Evolutionary conservation across 2,113 vertebrate species (phyloP).

Genomic region (Chlorodrepanis virens): DNA sequence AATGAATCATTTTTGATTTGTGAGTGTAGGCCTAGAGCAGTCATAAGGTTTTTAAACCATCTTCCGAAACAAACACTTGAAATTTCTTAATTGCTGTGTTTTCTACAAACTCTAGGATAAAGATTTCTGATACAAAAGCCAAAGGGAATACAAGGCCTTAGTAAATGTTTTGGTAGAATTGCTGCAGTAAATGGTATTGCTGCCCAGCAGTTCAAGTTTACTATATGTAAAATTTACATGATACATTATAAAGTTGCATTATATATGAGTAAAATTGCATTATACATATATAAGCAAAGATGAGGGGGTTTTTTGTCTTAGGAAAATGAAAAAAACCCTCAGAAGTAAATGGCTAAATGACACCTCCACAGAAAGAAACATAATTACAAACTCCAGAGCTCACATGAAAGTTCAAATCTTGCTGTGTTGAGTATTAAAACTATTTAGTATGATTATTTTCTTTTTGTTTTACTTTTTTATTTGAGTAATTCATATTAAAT

Average conservation of each 20-base stretch:
- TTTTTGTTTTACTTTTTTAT: background rate
- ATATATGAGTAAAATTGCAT: background rate
- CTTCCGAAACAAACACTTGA: background rate
- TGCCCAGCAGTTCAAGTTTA: background rate
- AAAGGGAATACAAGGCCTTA: background rate
- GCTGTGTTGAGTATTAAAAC: background rate
- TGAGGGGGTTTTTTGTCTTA: background rate
- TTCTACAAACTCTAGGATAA: background rate
- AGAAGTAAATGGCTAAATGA: background rate
- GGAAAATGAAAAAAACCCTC: background rate
- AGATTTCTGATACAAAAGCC: background rate
- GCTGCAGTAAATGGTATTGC: background rate
- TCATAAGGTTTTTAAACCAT: background rate
- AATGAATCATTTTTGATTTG: background rate
- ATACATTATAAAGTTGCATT: background rate
- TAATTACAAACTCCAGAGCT: background rate
- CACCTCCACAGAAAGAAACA: background rate
- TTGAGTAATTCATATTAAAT: background rate
- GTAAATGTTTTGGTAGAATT: background rate
- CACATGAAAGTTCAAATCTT: background rate
- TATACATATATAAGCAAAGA: background rate
- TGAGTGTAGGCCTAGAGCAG: background rate
- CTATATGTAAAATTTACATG: background rate
- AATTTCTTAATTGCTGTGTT: background rate
- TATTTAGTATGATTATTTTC: background rate